Evolutionary conservation across 2,797 vertebrate genomes (phyloP), one percentile per base, ranked within the genome.

Genomic region (Buceros bicornis): DNA sequence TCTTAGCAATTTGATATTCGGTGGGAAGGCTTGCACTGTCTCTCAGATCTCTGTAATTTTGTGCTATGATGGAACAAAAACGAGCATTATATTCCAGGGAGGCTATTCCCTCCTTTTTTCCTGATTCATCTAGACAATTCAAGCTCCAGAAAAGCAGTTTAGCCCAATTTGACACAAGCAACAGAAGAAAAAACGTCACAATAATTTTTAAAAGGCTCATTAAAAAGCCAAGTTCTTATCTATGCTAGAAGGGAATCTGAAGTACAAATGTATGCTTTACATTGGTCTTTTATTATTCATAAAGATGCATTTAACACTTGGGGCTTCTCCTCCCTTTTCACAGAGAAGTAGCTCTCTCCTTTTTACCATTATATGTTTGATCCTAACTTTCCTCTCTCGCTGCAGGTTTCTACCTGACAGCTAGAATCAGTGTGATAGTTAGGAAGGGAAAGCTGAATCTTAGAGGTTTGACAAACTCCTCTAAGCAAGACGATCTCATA

Each of bases 251-350:
- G 92, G 93, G 93, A 96, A 96, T 76, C 85, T 81, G 67, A 93
- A 96, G 94, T 92, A 95, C 73, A 97, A 94, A 93, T 96, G 94
- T 95, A 73, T 89, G 73, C 94, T 95, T 96, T 95, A 87, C 64
- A 50, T 57, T 89, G 87, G 73, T 95, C 93, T 95, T 96, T 95
- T 73, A 95, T 96, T 96, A 96, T 94, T 90, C 91, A 96, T 96
- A 96, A 96, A 94, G 95, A 96, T 84, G 94, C 73, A 87, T 95
- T 97, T 95, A 97, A 92, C 90, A 96, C 94, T 96, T 83, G 91
- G 85, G 94, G 94, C 89, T 97, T 95, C 94, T 95, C 90, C 87
- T 92, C 93, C 92, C 82, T 92, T 94, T 74, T 78, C 88, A 94
- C 80, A 90, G 90, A 91, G 93, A 94, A 95, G 89, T 70, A 94